Evolutionary conservation across 2,888 invertebrate species (phyloP).

Genomic region (Idaea aversata): DNA sequence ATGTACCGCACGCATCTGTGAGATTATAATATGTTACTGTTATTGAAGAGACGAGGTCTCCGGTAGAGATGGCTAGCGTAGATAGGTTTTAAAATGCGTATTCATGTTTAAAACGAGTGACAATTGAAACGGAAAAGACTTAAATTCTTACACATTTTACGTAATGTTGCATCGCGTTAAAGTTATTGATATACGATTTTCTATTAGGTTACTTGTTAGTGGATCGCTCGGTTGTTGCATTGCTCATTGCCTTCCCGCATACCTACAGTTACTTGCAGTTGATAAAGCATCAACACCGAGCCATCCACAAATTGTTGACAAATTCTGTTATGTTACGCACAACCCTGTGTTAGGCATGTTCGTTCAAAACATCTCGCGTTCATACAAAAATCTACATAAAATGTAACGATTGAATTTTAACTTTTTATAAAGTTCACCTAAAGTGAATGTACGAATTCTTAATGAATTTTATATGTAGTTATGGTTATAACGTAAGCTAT

Average conservation of each 20-base stretch:
- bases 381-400: slow-evolving; percentile 42
- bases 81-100: slow-evolving; percentile 72
- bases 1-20: slow-evolving; percentile 40
- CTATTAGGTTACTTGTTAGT: slow-evolving; percentile 57
- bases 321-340: slow-evolving; percentile 40
- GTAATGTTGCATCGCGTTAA: slow-evolving; percentile 75
- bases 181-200: slow-evolving; percentile 69
- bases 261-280: slow-evolving; percentile 22
- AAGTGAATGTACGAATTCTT: slow-evolving; percentile 57
- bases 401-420: slow-evolving; percentile 42
- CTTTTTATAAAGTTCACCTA: slow-evolving; percentile 56
- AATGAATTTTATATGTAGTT: slow-evolving; percentile 62
- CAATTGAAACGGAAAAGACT: slow-evolving; percentile 79
- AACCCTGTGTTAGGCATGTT: slow-evolving; percentile 37
- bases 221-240: slow-evolving; percentile 35
- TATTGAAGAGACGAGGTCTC: slow-evolving; percentile 73
- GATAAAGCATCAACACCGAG: not conserved
- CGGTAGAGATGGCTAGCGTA: slow-evolving; percentile 76
- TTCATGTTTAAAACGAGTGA: slow-evolving; percentile 73
- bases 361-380: slow-evolving; percentile 40
- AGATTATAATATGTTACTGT: slow-evolving; percentile 71
- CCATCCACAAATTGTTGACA: slow-evolving; percentile 43
- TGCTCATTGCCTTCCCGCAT: slow-evolving; percentile 6
- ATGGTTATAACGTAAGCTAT: slow-evolving; percentile 61
- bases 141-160: slow-evolving; percentile 75